phyloP scores from a whole-genome alignment of 2,113 vertebrate species.

The Camelus bactrianus region DNA sequence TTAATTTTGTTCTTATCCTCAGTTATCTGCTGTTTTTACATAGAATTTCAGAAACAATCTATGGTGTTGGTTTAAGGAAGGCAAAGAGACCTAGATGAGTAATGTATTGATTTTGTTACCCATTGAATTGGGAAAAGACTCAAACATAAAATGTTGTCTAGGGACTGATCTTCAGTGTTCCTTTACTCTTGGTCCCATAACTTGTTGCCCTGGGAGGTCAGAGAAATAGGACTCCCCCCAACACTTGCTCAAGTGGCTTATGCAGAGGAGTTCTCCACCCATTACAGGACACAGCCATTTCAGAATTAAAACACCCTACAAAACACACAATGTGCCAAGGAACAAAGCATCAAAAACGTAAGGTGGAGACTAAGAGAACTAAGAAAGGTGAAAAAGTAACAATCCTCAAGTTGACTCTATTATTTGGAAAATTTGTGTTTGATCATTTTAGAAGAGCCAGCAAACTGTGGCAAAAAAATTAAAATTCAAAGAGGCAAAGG shows the following conservation, averaged over 20 bases:
- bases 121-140: not conserved
- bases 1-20: not conserved
- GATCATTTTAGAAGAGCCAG: slow-evolving; percentile 22
- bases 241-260: not conserved
- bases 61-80: not conserved
- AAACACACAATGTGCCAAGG: not conserved
- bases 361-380: not conserved
- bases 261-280: not conserved
- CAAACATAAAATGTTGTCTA: not conserved
- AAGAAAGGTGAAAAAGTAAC: not conserved
- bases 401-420: not conserved
- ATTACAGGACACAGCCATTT: not conserved
- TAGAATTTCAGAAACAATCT: not conserved
- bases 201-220: not conserved
- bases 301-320: not conserved
- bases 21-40: not conserved
- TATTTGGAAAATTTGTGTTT: not conserved
- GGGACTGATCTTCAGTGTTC: not conserved
- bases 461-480: not conserved
- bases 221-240: not conserved
- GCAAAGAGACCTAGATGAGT: not conserved
- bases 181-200: not conserved
- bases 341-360: not conserved
- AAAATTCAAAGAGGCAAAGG: slow-evolving; percentile 3
- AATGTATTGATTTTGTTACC: not conserved